These are phyloP conservation scores for Lordiphosa mommai DNA, from an alignment of 1,140 invertebrate species.

Conservation along the genomic window DNA sequence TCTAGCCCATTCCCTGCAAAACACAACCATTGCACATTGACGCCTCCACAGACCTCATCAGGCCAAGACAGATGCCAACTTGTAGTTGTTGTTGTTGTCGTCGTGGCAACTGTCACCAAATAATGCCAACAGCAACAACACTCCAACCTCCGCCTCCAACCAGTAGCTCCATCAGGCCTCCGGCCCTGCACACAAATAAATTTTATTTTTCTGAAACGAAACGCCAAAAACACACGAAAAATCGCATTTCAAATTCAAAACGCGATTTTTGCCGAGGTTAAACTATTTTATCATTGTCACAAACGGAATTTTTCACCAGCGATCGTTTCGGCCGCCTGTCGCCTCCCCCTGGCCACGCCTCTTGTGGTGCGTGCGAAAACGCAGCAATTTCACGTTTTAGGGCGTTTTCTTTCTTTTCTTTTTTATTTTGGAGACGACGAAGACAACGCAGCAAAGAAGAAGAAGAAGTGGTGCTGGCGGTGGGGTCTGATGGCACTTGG, in stretches of 20 bases:
- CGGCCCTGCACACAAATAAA: conserved; percentile 22
- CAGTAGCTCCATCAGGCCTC: no score
- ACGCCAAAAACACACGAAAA: conserved; percentile 48
- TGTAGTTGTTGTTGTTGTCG: not conserved
- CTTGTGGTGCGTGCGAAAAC: conserved; percentile 66
- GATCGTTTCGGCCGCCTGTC: conserved; percentile 42
- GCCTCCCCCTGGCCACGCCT: conserved; percentile 10
- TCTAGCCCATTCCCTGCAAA: not conserved
- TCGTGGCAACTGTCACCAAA: conserved; percentile 51
- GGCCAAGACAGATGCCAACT: conserved; percentile 6
- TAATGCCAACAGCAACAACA: conserved; percentile 32
- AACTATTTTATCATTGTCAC: conserved; percentile 78
- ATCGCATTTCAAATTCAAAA: conserved; percentile 76
- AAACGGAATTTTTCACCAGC: conserved; percentile 77
- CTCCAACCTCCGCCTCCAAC: no score
- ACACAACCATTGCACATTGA: not conserved
- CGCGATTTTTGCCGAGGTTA: conserved; percentile 74
- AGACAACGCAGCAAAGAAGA: not conserved
- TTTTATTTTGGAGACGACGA: conserved; percentile 42
- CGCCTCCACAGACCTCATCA: conserved; percentile 25
- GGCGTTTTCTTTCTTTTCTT: conserved; percentile 68
- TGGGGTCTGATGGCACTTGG: conserved; percentile 39
- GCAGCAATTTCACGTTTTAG: conserved; percentile 72
- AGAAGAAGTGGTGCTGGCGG: not conserved
- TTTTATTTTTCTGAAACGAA: conserved; percentile 51